Base-by-base conservation (phyloP, 2,888 invertebrate genomes). In the Corbicula japonica region DNA sequence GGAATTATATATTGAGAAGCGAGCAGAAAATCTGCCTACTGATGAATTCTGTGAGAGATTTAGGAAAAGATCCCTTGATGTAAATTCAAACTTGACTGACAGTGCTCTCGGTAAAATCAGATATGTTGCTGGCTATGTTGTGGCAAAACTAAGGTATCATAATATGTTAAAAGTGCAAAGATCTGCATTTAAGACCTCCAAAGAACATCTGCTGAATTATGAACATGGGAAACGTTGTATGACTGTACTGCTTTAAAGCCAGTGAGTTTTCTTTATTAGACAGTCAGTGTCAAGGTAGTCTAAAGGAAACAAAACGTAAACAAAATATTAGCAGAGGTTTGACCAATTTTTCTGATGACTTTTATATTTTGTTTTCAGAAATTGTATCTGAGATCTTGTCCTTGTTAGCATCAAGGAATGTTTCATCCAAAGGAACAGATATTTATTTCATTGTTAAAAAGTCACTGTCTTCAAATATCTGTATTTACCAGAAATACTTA, bases 361-460 rank as follows among this genome's bases (percentile, higher is more conserved):
- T 60, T 21, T 60, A 60, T 23, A 21, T 38, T 35, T 60, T 30
- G 38, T 60, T 38, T 48, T 48, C 48, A 48, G 58, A 58, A 58
- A 58, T 34, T 58, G 58, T 58, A 34, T 58, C 58, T 58, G 58
- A 58, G 34, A 34, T 58, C 58, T 58, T 58, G 34, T 58, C 58
- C 5, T 34, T 58, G 30, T 32, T 58, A 32, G 58, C 34, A 5
- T 34, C 58, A n/a, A 58, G 34, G 34, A 58, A 58, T 34, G 34
- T 58, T 58, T 58, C 58, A 34, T 34, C 58, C 3, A 30, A 58
- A 32, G 58, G 58, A 58, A 32, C 58, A 32, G 34, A 30, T 58
- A 32, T 34, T 30, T 58, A 32, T 34, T 58, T 58, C 6, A 34
- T 28, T 34, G 23, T 58, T 32, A 58, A 58, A 32, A n/a, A 34